Evolutionary conservation across 2,113 vertebrate genomes (phyloP), one percentile per base, ranked within the genome.

Genomic region (Oncorhynchus gorbuscha): DNA sequence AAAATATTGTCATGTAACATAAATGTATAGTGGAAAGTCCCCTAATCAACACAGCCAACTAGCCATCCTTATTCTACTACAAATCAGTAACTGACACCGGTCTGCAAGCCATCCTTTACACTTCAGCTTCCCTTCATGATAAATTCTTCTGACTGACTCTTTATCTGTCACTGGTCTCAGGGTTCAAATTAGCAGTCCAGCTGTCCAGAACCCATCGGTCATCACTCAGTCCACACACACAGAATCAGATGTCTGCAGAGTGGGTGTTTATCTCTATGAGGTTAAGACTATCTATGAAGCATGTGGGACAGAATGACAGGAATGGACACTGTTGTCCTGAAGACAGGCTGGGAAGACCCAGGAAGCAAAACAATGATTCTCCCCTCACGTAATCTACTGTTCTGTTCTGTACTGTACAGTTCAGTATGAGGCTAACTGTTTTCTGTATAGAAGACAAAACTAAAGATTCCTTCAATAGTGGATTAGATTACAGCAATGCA

Each of bases 251-350:
- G n/a, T 22, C 20, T 62, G 20, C 66, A 5, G 16, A 3, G 16
- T 68, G 73, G 71, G 49, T 76, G 30, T 71, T 81, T 71, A 78
- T 73, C 73, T 78, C 30, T 76, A 49, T 8, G 3, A 3, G 20
- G 14, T 18, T 5, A 14, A 51, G 18, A 1, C 18, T 69, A 76
- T 83, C 67, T 24, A 11, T 65, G 18, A 68, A 45, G 26, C 49
- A 80, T 75, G 30, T 58, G 49, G 73, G 75, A 75, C 30, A 49
- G 55, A 73, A 51, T 45, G 74, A 74, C 76, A 70, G 71, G 61
- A 81, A 75, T 77, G 72, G 32, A 48, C 51, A n/a, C 24, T 55
- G 22, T 66, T 71, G 65, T 75, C 68, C 73, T 49, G 68, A 75
- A 68, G 68, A 16, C 13, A 22, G 59, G n/a, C 20, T n/a, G n/a